A percentile compares a stretch with the other conserved stretches of the same genome.
Evolutionary conservation across 1,140 invertebrate species (phyloP).

Genomic region (Lasioglossum albipes): DNA sequence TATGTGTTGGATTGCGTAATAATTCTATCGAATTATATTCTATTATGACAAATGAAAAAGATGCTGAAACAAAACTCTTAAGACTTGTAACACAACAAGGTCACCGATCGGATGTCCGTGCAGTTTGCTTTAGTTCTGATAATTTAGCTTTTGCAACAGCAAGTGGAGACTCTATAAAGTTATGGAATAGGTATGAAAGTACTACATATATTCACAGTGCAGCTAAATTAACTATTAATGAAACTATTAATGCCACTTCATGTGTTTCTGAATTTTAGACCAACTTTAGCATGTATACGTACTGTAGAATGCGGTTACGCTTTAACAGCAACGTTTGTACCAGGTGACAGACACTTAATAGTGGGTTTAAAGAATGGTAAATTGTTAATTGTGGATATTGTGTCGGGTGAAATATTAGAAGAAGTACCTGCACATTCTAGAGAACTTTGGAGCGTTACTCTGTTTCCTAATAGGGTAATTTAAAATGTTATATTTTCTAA

Average conservation of each 20-base stretch:
- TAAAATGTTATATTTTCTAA: not conserved
- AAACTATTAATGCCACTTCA: not conserved
- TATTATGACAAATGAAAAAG: slow-evolving; percentile 78
- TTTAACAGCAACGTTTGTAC: slow-evolving; percentile 89
- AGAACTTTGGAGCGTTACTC: slow-evolving; percentile 88
- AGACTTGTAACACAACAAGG: slow-evolving; percentile 82
- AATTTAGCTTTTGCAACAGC: slow-evolving; percentile 91
- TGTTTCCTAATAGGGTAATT: slow-evolving; percentile 87
- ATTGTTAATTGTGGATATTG: slow-evolving; percentile 93
- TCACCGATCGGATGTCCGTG: slow-evolving; percentile 93
- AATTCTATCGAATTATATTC: slow-evolving; percentile 87
- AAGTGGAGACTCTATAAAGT: slow-evolving; percentile 92
- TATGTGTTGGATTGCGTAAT: slow-evolving; percentile 82
- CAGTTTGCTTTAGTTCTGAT: slow-evolving; percentile 94
- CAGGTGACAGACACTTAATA: slow-evolving; percentile 94
- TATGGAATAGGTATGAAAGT: slow-evolving; percentile 91
- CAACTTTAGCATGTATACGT: slow-evolving; percentile 89
- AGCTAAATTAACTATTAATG: not conserved
- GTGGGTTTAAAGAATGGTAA: slow-evolving; percentile 93
- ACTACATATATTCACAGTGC: not conserved
- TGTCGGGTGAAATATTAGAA: slow-evolving; percentile 88
- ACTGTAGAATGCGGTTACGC: slow-evolving; percentile 88
- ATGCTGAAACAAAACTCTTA: slow-evolving; percentile 80
- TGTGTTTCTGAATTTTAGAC: slow-evolving; percentile 77
- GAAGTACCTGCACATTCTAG: slow-evolving; percentile 88